Base-by-base conservation (phyloP, 2,888 invertebrate species). In the Dioctria rufipes region DNA sequence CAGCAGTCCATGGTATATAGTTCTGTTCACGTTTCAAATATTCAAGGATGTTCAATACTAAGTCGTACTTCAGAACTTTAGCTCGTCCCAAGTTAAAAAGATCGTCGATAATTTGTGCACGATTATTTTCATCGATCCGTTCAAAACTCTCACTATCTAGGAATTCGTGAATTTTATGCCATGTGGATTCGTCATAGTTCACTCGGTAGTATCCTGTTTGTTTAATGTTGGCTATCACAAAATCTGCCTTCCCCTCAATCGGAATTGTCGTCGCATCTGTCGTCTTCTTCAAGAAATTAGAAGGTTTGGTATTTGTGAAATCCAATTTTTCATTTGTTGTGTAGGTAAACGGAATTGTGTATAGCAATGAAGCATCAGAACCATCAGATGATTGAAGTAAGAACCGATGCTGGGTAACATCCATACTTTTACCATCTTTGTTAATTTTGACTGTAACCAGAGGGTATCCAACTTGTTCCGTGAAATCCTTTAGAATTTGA, bases 71-170 rank as follows among this genome's bases (percentile, higher is more conserved):
- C 82, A 94, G 88, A 39, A 91, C 84, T 2, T 92, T 92, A n/a
- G 92, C 91, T 69, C 93, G 91, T n/a, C 95, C 95, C 80, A 94
- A 90, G 87, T 93, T 93, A 84, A 95, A 90, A 2, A 94, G 91
- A 87, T 98, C 98, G 85, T 97, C 95, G 9, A 97, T 91, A 40
- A 94, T 90, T 89, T 96, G 95, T 3, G 95, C 95, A 84, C 94
- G 91, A 87, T 95, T 95, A 9, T 93, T 87, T 63, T 92, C 91
- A 83, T 93, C 91, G 75, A 95, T 93, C 0, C 43, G n/a, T n/a
- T 25, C 13, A 43, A 61, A 75, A 39, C 46, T 42, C 0, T 69
- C 49, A 4, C 60, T 71, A 25, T 60, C 42, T 49, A 90, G 80
- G 92, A 86, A 92, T 37, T 91, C 89, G 8, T 92, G 92, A 3